Evolutionary conservation across 2,113 vertebrate species (phyloP).

Genomic region (Rhea americana): DNA sequence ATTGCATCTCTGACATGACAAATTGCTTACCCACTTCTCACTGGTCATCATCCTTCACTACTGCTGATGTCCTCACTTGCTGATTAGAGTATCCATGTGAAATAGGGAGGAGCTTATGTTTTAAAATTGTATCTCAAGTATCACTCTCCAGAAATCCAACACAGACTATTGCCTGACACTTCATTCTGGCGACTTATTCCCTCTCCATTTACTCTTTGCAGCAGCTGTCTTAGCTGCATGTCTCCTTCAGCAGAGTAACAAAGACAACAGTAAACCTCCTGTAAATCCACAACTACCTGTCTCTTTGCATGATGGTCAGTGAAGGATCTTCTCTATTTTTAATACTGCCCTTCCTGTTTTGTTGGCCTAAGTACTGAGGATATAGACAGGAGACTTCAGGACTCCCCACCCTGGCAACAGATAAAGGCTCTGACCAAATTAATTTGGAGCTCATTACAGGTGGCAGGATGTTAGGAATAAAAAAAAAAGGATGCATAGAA

Average conservation of each 20-base stretch:
- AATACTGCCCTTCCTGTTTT: neutral
- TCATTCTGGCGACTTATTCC: neutral
- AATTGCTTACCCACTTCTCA: neutral
- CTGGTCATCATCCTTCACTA: neutral
- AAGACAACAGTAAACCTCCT: neutral
- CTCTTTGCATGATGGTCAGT: neutral
- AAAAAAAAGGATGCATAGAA: neutral
- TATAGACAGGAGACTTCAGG: neutral
- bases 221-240: neutral
- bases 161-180: constrained; percentile 46
- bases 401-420: neutral
- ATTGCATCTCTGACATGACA: neutral
- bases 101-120: neutral
- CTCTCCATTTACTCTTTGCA: neutral
- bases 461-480: neutral
- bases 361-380: neutral
- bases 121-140: neutral
- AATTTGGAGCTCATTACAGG: neutral
- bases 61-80: constrained; percentile 4
- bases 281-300: neutral
- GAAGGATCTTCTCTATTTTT: neutral
- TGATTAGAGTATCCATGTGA: neutral
- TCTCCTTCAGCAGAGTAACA: neutral
- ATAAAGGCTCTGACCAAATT: neutral
- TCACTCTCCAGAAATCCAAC: constrained; percentile 53